Base-by-base conservation (phyloP, 2,113 vertebrate genomes). In the Dicrurus megarhynchus region DNA sequence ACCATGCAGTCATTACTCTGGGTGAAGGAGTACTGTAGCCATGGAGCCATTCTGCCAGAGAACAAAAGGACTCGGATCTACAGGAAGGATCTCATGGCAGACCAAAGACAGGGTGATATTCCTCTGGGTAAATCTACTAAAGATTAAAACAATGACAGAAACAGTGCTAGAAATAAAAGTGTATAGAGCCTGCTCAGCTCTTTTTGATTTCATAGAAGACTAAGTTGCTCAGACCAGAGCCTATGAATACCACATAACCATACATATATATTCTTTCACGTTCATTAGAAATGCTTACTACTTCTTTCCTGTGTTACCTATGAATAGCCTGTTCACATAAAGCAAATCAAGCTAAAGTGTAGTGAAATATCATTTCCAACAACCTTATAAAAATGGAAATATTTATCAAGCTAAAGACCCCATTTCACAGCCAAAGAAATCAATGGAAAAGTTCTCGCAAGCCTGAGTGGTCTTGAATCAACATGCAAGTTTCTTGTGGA, bases 331-430 rank as follows among this genome's bases (percentile, higher is more conserved):
- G 49, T 50, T 91, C n/a, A 39, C 13, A 78, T 26, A 74, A 83
- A 84, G 35, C 4, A 70, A 93, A 37, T 70, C 50, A 55, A 71
- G 42, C 37, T 69, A 70, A 94, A 86, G 60, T 55, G 19, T 20
- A 83, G 53, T 23, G 27, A 90, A 80, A 70, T 52, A 47, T 41
- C 37, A 35, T 42, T 79, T 18, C 37, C 7, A 84, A 77, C 8
- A 11, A 52, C 28, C 10, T 70, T 44, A 65, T 55, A 32, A 86
- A 93, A 90, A 46, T 1, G 0, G 47, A 80, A 86, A 59, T 84
- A 74, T 23, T 73, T 92, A n/a, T 74, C 75, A 93, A 91, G 50
- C 33, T 79, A 77, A 91, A 63, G 52, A 71, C 32, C 28, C 6
- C 19, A 44, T 86, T 86, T 80, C 74, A 59, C 8, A 7, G 44